These are phyloP conservation scores for Clarias gariepinus DNA, from an alignment of 2,113 vertebrate species.

Conservation along the genomic window DNA sequence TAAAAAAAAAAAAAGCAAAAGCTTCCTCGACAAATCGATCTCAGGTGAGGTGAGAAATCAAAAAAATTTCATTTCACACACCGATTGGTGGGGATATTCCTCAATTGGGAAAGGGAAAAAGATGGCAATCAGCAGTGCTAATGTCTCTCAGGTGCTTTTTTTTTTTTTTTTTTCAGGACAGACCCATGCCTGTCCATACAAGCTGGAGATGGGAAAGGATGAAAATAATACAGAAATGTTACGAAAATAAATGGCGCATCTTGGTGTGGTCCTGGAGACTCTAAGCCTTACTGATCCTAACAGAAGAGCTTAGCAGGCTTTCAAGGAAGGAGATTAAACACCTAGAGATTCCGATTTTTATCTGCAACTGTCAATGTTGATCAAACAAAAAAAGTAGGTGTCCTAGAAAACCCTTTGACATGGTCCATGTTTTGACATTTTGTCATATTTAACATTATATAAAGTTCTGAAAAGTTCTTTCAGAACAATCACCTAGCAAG, in stretches of 20 bases:
- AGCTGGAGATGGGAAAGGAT: background rate
- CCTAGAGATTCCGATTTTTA: background rate
- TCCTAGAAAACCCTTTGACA: no score
- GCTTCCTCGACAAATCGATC: constrained; percentile 20
- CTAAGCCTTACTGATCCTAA: background rate
- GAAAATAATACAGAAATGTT: background rate
- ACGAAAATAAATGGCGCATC: background rate
- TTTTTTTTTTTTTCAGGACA: background rate
- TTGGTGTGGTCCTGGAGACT: background rate
- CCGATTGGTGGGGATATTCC: constrained; percentile 31
- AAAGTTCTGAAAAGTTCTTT: no score
- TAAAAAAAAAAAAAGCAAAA: background rate
- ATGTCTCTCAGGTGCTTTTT: background rate
- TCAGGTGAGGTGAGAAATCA: constrained; percentile 26
- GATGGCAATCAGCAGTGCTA: background rate
- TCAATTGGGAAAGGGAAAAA: background rate
- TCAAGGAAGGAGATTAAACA: background rate
- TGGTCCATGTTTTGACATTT: no score
- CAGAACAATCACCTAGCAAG: no score
- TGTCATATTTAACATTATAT: no score
- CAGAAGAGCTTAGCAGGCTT: background rate
- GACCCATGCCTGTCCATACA: background rate
- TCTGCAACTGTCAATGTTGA: background rate
- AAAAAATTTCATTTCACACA: constrained; percentile 57
- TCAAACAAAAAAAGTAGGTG: background rate